These are phyloP conservation scores for Hemichromis elongatus DNA, from an alignment of 2,113 vertebrate species.

Conservation along the genomic window DNA sequence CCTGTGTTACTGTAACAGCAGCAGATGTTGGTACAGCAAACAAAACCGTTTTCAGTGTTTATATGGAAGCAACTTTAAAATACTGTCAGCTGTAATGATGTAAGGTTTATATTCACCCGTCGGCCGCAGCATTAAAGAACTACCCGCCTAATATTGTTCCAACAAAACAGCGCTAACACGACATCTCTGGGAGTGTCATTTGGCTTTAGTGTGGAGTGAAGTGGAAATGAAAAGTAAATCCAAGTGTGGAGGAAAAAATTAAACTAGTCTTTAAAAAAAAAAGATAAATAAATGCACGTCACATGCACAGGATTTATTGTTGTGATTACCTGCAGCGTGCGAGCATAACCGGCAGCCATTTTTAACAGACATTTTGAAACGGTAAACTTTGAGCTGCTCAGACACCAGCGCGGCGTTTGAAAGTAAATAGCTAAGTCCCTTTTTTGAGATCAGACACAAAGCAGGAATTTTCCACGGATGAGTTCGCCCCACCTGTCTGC, in stretches of 20 bases:
- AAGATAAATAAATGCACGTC: neutral
- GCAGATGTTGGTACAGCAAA: neutral
- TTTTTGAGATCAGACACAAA: neutral
- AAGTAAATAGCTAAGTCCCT: neutral
- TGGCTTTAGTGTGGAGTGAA: neutral
- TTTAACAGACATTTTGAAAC: accelerated
- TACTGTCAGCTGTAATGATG: accelerated
- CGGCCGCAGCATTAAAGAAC: neutral
- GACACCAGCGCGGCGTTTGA: accelerated
- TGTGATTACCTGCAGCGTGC: neutral
- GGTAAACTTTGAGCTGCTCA: accelerated
- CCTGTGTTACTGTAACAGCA: accelerated
- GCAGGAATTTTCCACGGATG: neutral
- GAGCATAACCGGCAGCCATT: accelerated
- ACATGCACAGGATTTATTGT: accelerated
- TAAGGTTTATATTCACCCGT: neutral
- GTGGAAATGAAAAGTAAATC: neutral
- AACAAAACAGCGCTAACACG: neutral
- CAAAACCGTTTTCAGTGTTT: neutral
- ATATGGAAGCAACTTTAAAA: neutral
- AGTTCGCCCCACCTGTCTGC: neutral
- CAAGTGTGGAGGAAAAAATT: neutral
- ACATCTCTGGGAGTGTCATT: neutral
- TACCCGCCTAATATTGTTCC: neutral
- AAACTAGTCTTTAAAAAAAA: neutral